phyloP scores from a whole-genome alignment of 2,113 vertebrate genomes.

The Bufo gargarizans region DNA sequence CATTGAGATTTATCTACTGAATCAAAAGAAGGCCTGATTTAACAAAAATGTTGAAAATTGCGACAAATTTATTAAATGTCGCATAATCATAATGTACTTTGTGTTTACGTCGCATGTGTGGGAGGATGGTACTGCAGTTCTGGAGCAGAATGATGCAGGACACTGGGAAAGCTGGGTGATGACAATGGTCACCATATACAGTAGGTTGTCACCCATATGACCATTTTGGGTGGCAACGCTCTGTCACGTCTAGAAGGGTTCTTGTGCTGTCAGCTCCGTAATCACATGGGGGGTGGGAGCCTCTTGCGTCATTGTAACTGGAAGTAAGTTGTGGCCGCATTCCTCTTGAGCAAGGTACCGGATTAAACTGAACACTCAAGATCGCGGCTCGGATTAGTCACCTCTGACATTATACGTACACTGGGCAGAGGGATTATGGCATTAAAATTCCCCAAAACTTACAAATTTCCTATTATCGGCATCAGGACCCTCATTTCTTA shows the following conservation, averaged over 20 bases:
- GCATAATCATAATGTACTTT: no score
- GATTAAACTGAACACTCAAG: not conserved
- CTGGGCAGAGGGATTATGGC: not conserved
- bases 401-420: not conserved
- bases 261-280: not conserved
- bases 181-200: no score
- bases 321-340: not conserved
- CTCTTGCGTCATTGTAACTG: conserved; percentile 15
- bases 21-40: no score
- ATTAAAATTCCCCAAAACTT: not conserved
- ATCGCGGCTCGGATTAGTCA: not conserved
- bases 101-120: no score
- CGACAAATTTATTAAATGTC: no score
- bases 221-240: not conserved
- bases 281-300: not conserved
- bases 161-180: no score
- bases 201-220: no score
- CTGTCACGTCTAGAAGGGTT: not conserved
- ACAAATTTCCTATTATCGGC: not conserved
- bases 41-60: no score
- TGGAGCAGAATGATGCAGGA: no score
- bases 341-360: not conserved
- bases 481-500: no score
- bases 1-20: no score
- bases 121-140: no score